Conservation (phyloP, 2,888 invertebrate species). For the Allacma fusca region DNA sequence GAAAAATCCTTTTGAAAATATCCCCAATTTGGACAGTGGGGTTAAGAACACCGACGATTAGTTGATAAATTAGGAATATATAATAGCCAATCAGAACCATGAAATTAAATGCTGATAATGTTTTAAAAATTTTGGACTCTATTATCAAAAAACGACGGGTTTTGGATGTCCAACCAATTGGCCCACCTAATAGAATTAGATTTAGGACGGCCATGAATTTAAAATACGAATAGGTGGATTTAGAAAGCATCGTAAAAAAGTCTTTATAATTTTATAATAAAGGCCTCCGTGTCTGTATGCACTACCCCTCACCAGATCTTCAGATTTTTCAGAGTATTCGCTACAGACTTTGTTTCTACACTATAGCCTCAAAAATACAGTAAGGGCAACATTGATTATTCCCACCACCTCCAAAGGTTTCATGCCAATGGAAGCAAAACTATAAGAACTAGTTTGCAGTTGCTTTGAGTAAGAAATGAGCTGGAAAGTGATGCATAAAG, state of each 20-base stretch:
- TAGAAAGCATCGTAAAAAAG: neutral
- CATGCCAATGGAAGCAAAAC: too few species aligned
- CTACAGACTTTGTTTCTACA: too few species aligned
- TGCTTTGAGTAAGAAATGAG: too few species aligned
- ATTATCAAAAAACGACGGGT: neutral
- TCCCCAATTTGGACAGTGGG: neutral
- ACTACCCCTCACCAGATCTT: too few species aligned
- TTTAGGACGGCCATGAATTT: conserved; percentile 6
- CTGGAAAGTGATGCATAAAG: too few species aligned
- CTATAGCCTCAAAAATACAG: too few species aligned
- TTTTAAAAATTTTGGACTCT: neutral
- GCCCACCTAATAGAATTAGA: neutral
- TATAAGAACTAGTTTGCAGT: too few species aligned
- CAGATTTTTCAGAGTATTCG: too few species aligned
- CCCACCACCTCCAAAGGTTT: too few species aligned
- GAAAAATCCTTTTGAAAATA: neutral
- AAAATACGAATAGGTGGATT: neutral
- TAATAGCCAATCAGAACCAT: neutral
- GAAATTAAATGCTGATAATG: neutral
- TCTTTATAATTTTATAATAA: neutral
- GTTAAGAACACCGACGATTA: neutral
- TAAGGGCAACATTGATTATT: too few species aligned
- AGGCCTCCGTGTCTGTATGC: too few species aligned
- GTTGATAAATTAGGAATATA: neutral
- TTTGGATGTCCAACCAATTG: neutral